Evolutionary conservation across 2,888 invertebrate genomes (phyloP).

Genomic region (Leptura quadrifasciata): DNA sequence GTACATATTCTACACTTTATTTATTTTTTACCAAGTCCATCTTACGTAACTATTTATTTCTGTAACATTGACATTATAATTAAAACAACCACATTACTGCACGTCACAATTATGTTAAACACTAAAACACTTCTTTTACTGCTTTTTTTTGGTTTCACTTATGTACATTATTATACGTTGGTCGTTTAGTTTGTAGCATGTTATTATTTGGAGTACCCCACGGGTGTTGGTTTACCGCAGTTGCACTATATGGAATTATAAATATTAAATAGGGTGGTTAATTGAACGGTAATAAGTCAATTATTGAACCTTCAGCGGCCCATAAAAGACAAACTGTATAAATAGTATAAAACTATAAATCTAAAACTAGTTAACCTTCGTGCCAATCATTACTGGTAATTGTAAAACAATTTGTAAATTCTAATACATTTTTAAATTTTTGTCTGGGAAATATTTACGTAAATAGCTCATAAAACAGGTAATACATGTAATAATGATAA

Average conservation of each 20-base stretch:
- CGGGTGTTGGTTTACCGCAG: neutral
- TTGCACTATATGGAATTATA: neutral
- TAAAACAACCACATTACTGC: constrained; percentile 2
- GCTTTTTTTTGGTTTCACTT: constrained; percentile 5
- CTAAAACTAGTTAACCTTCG: constrained; percentile 27
- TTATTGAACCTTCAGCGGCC: constrained; percentile 16
- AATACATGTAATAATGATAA: constrained; percentile 17
- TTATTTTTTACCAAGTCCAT: neutral
- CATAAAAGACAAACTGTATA: constrained; percentile 31
- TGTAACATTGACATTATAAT: constrained; percentile 12
- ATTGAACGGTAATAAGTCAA: constrained; percentile 15
- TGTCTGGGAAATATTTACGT: constrained; percentile 23
- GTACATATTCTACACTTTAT: neutral
- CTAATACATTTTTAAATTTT: constrained; percentile 33
- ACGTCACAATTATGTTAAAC: constrained; percentile 8
- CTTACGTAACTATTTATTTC: constrained; percentile 34
- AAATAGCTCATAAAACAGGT: constrained; percentile 22
- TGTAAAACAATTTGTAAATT: constrained; percentile 36
- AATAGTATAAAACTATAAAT: constrained; percentile 26
- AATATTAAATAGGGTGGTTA: constrained; percentile 26
- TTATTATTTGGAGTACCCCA: neutral
- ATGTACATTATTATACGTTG: neutral
- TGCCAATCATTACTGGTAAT: constrained; percentile 27
- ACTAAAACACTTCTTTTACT: neutral
- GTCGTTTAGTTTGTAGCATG: neutral